phyloP scores from a whole-genome alignment of 2,113 vertebrate species.

The Corapipo altera region DNA sequence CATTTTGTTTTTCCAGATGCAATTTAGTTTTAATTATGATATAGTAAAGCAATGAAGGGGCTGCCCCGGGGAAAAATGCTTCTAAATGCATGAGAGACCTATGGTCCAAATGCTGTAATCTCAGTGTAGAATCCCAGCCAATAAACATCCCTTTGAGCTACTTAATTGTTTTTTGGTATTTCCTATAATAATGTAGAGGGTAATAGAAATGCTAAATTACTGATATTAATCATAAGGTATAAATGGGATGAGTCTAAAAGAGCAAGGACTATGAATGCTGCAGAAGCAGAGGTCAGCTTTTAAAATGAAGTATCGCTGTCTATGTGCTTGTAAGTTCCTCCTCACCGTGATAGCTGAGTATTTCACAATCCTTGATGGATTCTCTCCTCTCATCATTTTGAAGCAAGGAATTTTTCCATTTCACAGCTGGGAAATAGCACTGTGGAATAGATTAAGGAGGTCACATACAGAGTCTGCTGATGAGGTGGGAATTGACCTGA shows the following conservation, averaged over 20 bases:
- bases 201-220: constrained; percentile 8
- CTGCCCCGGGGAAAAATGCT: neutral
- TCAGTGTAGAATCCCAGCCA: neutral
- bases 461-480: neutral
- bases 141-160: neutral
- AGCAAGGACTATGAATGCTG: neutral
- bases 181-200: neutral
- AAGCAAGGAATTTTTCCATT: neutral
- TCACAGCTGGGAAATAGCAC: neutral
- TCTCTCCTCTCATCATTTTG: neutral
- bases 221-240: constrained; percentile 38
- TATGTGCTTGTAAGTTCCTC: neutral
- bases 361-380: neutral
- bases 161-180: constrained; percentile 9
- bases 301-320: neutral
- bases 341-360: neutral
- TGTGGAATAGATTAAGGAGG: neutral
- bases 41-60: constrained; percentile 15
- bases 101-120: neutral
- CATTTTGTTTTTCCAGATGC: constrained; percentile 9
- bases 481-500: constrained; percentile 6
- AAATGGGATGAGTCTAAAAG: constrained; percentile 11
- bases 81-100: constrained; percentile 2
- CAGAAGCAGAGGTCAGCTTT: constrained; percentile 16
- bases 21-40: constrained; percentile 52